Evolutionary conservation across 1,140 invertebrate species (phyloP).

Genomic region (Leptopilina clavipes): DNA sequence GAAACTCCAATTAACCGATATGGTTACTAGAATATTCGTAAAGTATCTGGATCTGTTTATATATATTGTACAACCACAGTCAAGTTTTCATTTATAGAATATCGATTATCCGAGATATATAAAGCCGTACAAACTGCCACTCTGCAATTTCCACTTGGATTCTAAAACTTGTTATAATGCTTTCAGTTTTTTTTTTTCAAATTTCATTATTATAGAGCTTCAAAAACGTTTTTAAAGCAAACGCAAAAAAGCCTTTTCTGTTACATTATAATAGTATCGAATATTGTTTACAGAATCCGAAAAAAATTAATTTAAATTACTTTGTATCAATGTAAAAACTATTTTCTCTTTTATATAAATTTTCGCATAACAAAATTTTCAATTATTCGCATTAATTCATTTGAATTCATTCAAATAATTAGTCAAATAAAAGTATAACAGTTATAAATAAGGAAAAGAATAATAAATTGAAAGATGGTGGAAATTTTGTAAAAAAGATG

Average conservation of each 20-base stretch:
- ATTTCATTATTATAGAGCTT: background rate
- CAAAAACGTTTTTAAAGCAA: background rate
- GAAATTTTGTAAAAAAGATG: background rate
- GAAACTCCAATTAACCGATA: slow-evolving; percentile 13
- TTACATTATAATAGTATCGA: no score
- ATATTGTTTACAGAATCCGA: no score
- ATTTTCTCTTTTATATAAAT: no score
- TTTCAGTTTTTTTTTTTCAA: background rate
- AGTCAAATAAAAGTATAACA: no score
- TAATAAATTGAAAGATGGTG: no score
- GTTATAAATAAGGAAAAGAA: no score
- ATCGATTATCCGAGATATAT: slow-evolving; percentile 41
- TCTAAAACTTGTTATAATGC: slow-evolving; percentile 8
- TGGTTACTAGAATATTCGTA: slow-evolving; percentile 9
- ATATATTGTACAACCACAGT: slow-evolving; percentile 21
- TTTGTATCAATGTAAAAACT: no score
- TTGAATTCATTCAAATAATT: no score
- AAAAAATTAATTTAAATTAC: no score
- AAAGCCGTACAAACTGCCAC: slow-evolving; percentile 19
- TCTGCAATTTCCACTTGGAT: slow-evolving; percentile 24
- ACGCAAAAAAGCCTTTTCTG: no score
- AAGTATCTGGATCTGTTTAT: slow-evolving; percentile 23
- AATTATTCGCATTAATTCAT: no score
- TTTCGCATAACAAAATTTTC: no score
- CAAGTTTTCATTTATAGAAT: slow-evolving; percentile 48